Conservation (phyloP, 1,140 invertebrate species). For the Drosophila ambigua region DNA sequence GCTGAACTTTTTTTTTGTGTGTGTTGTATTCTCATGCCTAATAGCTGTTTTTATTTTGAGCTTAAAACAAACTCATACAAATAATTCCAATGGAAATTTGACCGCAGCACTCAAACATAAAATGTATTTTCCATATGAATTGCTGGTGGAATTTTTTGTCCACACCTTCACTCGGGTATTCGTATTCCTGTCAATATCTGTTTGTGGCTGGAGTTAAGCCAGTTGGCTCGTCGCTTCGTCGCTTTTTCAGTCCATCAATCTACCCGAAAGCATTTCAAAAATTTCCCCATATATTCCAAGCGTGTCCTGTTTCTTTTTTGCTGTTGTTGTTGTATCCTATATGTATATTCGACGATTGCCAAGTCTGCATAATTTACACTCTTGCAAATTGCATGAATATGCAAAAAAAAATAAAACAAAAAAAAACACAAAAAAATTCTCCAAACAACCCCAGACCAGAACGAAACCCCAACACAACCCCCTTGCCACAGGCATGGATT, state of each 20-base stretch:
- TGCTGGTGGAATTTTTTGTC: conserved; percentile 20
- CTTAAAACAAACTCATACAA: conserved; percentile 24
- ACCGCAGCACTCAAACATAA: conserved; percentile 22
- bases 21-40: conserved; percentile 9
- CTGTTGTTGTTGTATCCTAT: conserved; percentile 47
- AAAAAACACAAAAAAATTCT: conserved; percentile 34
- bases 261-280: conserved; percentile 33
- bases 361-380: conserved; percentile 80
- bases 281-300: conserved; percentile 41
- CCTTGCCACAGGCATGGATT: conserved; percentile 5
- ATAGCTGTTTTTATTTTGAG: not conserved
- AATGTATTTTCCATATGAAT: conserved; percentile 17
- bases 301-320: conserved; percentile 18
- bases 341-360: conserved; percentile 61
- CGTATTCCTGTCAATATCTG: conserved; percentile 13
- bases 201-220: not conserved
- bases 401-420: conserved; percentile 49
- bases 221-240: conserved; percentile 1
- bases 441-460: conserved; percentile 2
- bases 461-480: no score
- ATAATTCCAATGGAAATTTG: conserved; percentile 26
- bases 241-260: conserved; percentile 41
- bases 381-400: conserved; percentile 78
- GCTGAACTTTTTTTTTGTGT: conserved; percentile 26
- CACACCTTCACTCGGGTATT: conserved; percentile 25